Base-by-base conservation (phyloP, 1,140 invertebrate genomes). In the Panulirus ornatus region DNA sequence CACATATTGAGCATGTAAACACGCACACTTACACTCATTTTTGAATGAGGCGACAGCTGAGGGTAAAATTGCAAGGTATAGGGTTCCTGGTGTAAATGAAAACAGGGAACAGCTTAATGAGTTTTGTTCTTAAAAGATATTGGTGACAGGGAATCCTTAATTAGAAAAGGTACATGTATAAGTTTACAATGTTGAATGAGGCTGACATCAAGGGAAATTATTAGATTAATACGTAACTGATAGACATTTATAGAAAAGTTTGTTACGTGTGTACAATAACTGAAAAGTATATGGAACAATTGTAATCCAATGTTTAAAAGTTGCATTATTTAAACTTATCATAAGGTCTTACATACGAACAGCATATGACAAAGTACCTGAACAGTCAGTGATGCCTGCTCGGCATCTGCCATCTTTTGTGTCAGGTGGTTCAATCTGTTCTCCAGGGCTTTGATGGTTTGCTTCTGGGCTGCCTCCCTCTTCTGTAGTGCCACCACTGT, bases 401-500 rank as follows among this genome's bases (percentile, higher is more conserved):
- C 83, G 3, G 34, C 22, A 19, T 85, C 83, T 1, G 40, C 51
- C 66, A 85, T 36, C 83, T 85, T 85, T 9, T 34, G 16, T 27
- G 38, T 85, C n/a, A 85, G 70, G 66, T 85, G 63, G 9, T 85
- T 36, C 16, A 85, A 19, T 22, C 70, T 38, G 66, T 70, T 85
- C 27, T 85, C 70, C 30, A 75, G 30, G 11, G 83, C 83, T 27
- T 85, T 85, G 70, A 85, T 85, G 0, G 83, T 85, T 16, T 85
- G 83, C 40, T 71, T 85, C n/a, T 51, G 42, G 38, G 83, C 83
- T 9, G 66, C 44, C 66, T 85, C 83, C 22, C 66, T 44, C 70
- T 85, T 85, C 83, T 85, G 83, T 0, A 85, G 70, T 16, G 83
- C 70, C 1, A 85, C 83, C 42, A 85, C 19, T 16, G 83, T 85